These are phyloP conservation scores for Euthynnus affinis DNA, from an alignment of 2,797 vertebrate genomes.

Conservation along the genomic window DNA sequence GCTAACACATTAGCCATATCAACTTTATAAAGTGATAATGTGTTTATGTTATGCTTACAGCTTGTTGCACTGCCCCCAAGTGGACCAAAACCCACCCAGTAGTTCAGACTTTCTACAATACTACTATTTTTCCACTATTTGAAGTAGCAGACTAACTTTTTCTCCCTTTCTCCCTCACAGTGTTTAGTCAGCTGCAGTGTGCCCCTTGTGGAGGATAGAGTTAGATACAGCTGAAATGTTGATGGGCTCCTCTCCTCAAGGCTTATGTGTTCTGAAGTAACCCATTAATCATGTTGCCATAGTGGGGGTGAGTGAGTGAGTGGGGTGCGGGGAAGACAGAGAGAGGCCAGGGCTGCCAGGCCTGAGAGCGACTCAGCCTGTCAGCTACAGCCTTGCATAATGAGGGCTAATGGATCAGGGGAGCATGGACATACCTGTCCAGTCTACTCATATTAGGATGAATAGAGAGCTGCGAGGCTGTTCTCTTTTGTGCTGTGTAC, in stretches of 20 bases:
- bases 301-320: constrained; percentile 43
- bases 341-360: constrained; percentile 12
- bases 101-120: not conserved
- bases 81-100: too few relatives aligned
- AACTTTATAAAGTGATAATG: too few relatives aligned
- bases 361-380: constrained; percentile 42
- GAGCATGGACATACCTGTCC: constrained; percentile 59
- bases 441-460: constrained; percentile 46
- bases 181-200: constrained; percentile 18
- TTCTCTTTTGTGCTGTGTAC: constrained; percentile 10
- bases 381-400: constrained; percentile 55
- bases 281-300: constrained; percentile 64
- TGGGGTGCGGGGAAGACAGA: constrained; percentile 34
- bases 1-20: too few relatives aligned
- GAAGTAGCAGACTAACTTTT: not conserved
- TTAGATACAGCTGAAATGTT: constrained; percentile 37
- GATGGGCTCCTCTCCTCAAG: constrained; percentile 40
- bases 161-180: not conserved
- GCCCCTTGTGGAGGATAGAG: constrained; percentile 22
- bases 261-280: constrained; percentile 47
- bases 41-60: too few relatives aligned
- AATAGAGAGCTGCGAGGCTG: constrained; percentile 27
- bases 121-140: not conserved
- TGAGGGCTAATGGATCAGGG: constrained; percentile 59
- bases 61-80: too few relatives aligned